phyloP scores from a whole-genome alignment of 37 sponge, comb jelly and placozoan genomes.

The Trichoplax adhaerens region DNA sequence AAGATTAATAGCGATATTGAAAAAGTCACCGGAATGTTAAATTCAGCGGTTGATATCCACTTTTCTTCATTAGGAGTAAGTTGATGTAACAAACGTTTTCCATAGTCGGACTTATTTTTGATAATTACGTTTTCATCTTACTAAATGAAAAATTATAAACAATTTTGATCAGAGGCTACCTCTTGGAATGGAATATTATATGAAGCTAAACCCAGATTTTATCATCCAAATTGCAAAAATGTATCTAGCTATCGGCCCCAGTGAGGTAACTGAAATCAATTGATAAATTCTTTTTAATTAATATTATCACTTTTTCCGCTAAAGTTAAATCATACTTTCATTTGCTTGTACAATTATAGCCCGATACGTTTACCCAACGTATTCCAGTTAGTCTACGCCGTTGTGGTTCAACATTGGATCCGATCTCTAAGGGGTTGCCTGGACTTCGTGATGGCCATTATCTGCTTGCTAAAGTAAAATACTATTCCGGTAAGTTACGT shows the following conservation, averaged over 20 bases:
- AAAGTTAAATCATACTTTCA: background rate
- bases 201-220: slow-evolving; percentile 54
- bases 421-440: slow-evolving; percentile 45
- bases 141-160: no score
- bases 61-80: background rate
- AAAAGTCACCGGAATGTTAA: slow-evolving; percentile 22
- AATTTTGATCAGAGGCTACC: slow-evolving; percentile 31
- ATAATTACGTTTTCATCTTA: no score
- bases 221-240: slow-evolving; percentile 31
- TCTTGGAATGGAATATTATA: slow-evolving; percentile 47
- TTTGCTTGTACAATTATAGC: background rate
- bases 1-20: slow-evolving; percentile 9
- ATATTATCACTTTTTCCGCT: background rate
- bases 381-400: slow-evolving; percentile 17
- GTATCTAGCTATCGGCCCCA: slow-evolving; percentile 47
- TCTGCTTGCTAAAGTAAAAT: slow-evolving; percentile 74
- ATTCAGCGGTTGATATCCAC: slow-evolving; percentile 9
- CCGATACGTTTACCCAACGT: slow-evolving; percentile 17
- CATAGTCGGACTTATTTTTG: background rate
- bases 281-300: background rate
- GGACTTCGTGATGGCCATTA: slow-evolving; percentile 36
- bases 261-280: slow-evolving; percentile 22
- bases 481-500: slow-evolving; percentile 44
- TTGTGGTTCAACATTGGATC: slow-evolving; percentile 34
- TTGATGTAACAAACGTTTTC: background rate